A percentile compares a stretch with the other conserved stretches of the same genome.
Evolutionary conservation across 2,797 vertebrate genomes (phyloP).

Genomic region (Syngnathus rostellatus): DNA sequence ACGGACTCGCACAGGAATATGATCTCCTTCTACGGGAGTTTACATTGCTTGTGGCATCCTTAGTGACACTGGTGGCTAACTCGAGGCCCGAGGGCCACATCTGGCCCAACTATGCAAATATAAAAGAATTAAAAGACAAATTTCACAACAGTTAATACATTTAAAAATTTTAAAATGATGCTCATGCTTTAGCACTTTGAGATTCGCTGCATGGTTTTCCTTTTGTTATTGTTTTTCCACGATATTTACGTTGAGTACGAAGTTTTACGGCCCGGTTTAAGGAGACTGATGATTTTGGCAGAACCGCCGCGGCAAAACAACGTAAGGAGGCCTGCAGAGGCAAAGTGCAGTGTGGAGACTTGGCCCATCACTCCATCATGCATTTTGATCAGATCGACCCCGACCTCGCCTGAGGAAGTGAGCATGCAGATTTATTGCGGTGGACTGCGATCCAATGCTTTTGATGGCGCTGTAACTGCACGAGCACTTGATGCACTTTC

Average conservation of each 20-base stretch:
- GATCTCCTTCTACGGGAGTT: conserved; percentile 34
- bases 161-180: too few relatives aligned
- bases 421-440: conserved; percentile 22
- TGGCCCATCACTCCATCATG: not conserved
- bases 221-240: not conserved
- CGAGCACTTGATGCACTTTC: conserved; percentile 42
- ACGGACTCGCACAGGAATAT: conserved; percentile 27
- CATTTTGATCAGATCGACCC: conserved; percentile 25
- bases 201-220: not conserved
- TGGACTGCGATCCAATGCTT: conserved; percentile 24
- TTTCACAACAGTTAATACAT: too few relatives aligned
- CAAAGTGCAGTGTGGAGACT: not conserved
- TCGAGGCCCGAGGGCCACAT: not conserved
- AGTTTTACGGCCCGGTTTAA: not conserved
- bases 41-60: conserved; percentile 61
- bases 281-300: not conserved
- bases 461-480: conserved; percentile 13
- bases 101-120: not conserved
- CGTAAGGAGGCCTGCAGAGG: not conserved
- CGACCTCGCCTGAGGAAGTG: conserved; percentile 9
- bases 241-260: not conserved
- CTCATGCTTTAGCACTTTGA: not conserved
- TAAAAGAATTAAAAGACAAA: too few relatives aligned
- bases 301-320: conserved; percentile 12
- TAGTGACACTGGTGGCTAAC: conserved; percentile 20